These are phyloP conservation scores for Orientallactaga sibirica DNA, from an alignment of 2,797 vertebrate species.

Conservation along the genomic window DNA sequence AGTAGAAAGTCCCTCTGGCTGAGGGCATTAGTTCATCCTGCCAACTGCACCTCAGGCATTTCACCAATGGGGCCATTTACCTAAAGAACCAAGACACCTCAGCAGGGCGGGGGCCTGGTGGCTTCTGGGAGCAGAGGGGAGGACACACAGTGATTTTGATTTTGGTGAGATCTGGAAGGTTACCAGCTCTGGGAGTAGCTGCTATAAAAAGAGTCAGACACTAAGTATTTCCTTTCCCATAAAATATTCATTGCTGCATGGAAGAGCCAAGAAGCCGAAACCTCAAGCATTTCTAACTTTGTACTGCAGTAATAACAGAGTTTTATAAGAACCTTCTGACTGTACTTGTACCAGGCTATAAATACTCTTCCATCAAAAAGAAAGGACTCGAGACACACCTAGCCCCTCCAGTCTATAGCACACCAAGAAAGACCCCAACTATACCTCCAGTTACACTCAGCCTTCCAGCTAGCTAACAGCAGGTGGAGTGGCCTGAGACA, in stretches of 20 bases:
- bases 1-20: neutral
- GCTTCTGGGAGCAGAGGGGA: neutral
- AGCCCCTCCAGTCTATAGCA: accelerated
- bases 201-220: conserved; percentile 98
- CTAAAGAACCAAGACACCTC: neutral
- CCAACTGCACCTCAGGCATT: neutral
- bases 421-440: conserved; percentile 26
- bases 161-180: conserved; percentile 88
- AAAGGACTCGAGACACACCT: neutral
- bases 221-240: conserved; percentile 97
- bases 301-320: conserved; percentile 88
- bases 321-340: conserved; percentile 89
- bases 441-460: neutral
- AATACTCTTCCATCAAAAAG: conserved; percentile 65
- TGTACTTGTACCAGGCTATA: conserved; percentile 86
- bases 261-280: conserved; percentile 95
- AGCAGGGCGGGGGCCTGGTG: neutral
- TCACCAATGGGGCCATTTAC: conserved; percentile 28
- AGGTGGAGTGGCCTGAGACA: neutral
- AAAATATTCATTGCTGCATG: conserved; percentile 97
- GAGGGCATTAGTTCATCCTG: neutral
- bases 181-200: conserved; percentile 88
- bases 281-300: conserved; percentile 96
- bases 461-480: neutral
- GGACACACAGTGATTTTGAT: conserved; percentile 66